These are phyloP conservation scores for Oryctolagus cuniculus DNA, from an alignment of 2,113 vertebrate genomes.

Conservation along the genomic window DNA sequence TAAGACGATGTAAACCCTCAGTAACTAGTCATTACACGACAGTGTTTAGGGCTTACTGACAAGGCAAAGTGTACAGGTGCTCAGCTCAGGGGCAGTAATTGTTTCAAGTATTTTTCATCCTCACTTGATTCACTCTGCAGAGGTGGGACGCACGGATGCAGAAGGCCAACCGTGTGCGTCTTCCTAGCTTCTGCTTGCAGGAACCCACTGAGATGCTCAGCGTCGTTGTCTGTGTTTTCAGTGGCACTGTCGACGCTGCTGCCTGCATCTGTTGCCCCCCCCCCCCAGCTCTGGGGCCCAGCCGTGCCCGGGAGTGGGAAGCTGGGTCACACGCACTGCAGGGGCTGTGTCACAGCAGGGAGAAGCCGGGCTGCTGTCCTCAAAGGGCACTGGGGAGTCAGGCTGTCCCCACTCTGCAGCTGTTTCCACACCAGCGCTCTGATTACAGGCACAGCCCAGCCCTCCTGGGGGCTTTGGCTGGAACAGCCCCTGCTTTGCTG, in stretches of 20 bases:
- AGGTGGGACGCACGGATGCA: too few relatives aligned
- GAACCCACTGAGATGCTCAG: rapidly evolving
- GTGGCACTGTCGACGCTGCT: neutral
- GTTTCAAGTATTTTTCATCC: neutral
- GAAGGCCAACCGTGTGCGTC: neutral
- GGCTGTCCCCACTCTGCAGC: neutral
- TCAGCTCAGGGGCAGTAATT: neutral
- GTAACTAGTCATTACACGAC: neutral
- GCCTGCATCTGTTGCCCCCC: neutral
- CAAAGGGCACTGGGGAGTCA: neutral
- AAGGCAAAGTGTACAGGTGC: neutral
- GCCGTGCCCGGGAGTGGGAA: neutral
- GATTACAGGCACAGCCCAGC: too few relatives aligned
- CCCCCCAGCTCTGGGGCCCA: neutral
- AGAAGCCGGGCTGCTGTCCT: neutral
- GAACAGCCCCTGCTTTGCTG: neutral
- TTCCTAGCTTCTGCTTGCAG: neutral
- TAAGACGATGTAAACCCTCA: neutral
- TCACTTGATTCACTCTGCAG: neutral
- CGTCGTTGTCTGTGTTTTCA: neutral
- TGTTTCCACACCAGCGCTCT: neutral
- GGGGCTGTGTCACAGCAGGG: neutral
- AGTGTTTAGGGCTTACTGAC: neutral
- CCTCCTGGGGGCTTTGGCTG: neutral
- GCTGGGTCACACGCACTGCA: neutral